Base-by-base conservation (phyloP, 23 tunicate species). In the Corella eumyota region DNA sequence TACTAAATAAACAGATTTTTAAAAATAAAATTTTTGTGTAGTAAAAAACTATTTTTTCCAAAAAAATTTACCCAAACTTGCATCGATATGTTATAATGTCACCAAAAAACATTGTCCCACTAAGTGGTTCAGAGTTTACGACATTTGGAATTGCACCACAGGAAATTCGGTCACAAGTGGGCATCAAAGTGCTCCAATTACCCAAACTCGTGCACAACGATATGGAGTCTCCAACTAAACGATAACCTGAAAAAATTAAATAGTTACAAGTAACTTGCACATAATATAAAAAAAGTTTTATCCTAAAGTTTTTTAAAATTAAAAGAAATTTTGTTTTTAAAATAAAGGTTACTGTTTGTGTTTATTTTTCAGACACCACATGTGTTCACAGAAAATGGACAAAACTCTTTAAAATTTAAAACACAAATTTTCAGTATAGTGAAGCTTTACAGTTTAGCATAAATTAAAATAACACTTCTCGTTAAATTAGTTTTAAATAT, bases 131-230 rank as follows among this genome's bases (percentile, higher is more conserved):
- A 9, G 79, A 48, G 64, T 85, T 59, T 1, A 58, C 24, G 5
- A 78, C 65, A 36, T 31, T 3, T 5, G 95, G 95, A 17, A 70
- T 49, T 1, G 49, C 45, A 3, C 96, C 81, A 44, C 96, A 88
- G 17, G 96, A 78, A 0, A 66, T 55, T 9, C 78, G 56, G 15
- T 68, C 36, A 37, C 96, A 88, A 20, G 60, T 27, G 2, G 78
- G 72, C 1, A 45, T 7, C 30, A 34, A 9, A 37, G 34, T 29
- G 2, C 72, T 62, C 96, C 96, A 88, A 23, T 61, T 26, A 4
- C 72, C 81, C n/a, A 29, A 33, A 21, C 45, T 73, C 38, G 40
- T 67, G 62, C 96, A 88, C 5, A 55, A 38, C 0, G 78, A 20
- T 48, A 30, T 65, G 13, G 13, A 25, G 13, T 24, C 68, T 1